Evolutionary conservation across 2,888 invertebrate genomes (phyloP).

Genomic region (Drosophila aldrichi): DNA sequence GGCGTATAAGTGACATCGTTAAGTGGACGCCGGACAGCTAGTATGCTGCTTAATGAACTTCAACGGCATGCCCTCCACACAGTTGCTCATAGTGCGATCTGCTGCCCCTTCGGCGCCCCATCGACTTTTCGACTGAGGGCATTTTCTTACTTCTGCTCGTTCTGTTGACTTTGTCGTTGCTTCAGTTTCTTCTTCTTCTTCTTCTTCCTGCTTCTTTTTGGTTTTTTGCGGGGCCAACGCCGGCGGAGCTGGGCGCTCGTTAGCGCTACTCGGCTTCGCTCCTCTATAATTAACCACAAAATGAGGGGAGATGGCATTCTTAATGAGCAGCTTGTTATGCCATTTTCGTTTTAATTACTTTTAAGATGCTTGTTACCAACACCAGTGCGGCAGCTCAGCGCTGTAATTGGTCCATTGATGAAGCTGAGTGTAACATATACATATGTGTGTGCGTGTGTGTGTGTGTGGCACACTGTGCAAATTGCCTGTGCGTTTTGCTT

Average conservation of each 20-base stretch:
- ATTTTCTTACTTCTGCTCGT: slow-evolving; percentile 40
- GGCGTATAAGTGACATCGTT: slow-evolving; percentile 81
- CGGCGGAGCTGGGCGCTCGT: slow-evolving; percentile 52
- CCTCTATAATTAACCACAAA: slow-evolving; percentile 84
- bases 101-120: no score
- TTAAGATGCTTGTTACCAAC: slow-evolving; percentile 78
- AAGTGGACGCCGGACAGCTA: slow-evolving; percentile 66
- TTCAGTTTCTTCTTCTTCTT: background rate
- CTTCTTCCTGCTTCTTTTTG: background rate
- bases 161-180: slow-evolving; percentile 31
- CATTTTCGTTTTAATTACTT: slow-evolving; percentile 81
- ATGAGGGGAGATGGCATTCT: slow-evolving; percentile 64
- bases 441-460: background rate
- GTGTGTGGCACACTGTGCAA: slow-evolving; percentile 44
- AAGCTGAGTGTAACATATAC: slow-evolving; percentile 38
- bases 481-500: slow-evolving; percentile 39
- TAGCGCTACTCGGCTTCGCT: slow-evolving; percentile 58
- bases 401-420: slow-evolving; percentile 84
- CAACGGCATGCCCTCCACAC: slow-evolving; percentile 59
- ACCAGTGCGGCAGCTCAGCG: slow-evolving; percentile 62
- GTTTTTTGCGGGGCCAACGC: slow-evolving; percentile 12
- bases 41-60: slow-evolving; percentile 82
- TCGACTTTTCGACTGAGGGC: slow-evolving; percentile 17
- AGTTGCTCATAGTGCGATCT: slow-evolving; percentile 6
- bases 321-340: slow-evolving; percentile 82